Base-by-base conservation (phyloP, 1,140 invertebrate species). In the Mizuhopecten yessoensis region DNA sequence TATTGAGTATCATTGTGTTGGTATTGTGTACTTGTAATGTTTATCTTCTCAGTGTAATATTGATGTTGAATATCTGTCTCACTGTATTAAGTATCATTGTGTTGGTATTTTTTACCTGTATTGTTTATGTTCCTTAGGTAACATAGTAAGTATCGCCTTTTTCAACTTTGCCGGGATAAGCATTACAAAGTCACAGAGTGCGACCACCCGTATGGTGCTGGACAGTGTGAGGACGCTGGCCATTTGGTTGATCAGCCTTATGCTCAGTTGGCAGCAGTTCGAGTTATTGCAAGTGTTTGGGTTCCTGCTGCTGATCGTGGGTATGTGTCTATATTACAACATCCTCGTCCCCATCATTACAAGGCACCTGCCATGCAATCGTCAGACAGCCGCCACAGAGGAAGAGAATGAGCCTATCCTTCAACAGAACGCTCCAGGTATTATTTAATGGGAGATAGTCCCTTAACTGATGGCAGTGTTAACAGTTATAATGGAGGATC, bases 101-200 rank as follows among this genome's bases (percentile, higher is more conserved):
- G 36, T 39, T 39, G 13, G 5, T 39, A 39, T 5, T 39, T n/a
- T n/a, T 39, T 13, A 39, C 13, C 13, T 39, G 36, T 13, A 39
- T 39, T 39, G 13, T 39, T 89, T 92, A 33, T 90, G 93, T 91
- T 57, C 93, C 95, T 49, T 96, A 97, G 98, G 98, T 92, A 99
- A 98, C n/a, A 97, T 98, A 20, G 94, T 99, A 9, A 99, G 98
- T 89, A 99, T 99, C 94, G 99, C 99, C 1, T 99, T 99, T 96
- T 99, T 99, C 97, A 99, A 99, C 96, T 99, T 99, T 97, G 98
- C 98, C 95, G 99, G 99, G 33, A 98, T 99, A 34, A 98, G 98
- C 95, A 98, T 99, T n/a, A 99, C 99, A 0, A 99, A 99, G 97
- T 98, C 99, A 96, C 97, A 96, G 20, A 95, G 94, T 86, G 98